These are phyloP conservation scores for Falco punctatus DNA, from an alignment of 2,113 vertebrate genomes.

Conservation along the genomic window DNA sequence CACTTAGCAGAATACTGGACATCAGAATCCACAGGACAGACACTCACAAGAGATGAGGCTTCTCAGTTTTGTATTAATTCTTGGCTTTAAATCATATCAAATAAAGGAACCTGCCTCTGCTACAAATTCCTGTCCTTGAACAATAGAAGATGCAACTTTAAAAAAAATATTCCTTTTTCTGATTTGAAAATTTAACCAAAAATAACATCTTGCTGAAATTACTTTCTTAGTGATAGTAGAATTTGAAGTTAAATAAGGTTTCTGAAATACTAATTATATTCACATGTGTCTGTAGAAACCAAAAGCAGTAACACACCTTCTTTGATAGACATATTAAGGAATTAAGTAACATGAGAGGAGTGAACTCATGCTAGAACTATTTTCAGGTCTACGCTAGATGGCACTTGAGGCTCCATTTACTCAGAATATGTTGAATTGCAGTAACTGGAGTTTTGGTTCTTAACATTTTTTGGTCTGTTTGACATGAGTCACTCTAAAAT, in stretches of 20 bases:
- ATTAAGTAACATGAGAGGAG: neutral
- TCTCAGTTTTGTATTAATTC: neutral
- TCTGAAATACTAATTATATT: neutral
- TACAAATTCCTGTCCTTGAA: neutral
- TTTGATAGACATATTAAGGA: neutral
- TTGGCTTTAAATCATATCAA: neutral
- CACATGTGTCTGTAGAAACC: neutral
- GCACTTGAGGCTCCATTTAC: slow-evolving; percentile 31
- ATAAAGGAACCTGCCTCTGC: neutral
- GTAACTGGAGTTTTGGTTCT: neutral
- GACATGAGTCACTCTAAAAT: slow-evolving; percentile 21
- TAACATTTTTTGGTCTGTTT: neutral
- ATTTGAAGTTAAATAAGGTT: neutral
- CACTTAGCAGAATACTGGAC: neutral
- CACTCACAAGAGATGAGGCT: neutral
- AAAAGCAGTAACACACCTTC: neutral
- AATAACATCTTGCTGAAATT: neutral
- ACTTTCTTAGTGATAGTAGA: neutral
- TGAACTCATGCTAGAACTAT: neutral
- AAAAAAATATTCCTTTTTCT: neutral
- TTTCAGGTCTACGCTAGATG: neutral
- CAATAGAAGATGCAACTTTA: neutral
- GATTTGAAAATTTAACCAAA: neutral
- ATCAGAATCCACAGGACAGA: neutral
- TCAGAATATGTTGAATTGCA: neutral